A percentile compares a stretch with the other conserved stretches of the same genome.
Conservation (phyloP, 2,888 invertebrate genomes). For the Andrena dorsata region DNA sequence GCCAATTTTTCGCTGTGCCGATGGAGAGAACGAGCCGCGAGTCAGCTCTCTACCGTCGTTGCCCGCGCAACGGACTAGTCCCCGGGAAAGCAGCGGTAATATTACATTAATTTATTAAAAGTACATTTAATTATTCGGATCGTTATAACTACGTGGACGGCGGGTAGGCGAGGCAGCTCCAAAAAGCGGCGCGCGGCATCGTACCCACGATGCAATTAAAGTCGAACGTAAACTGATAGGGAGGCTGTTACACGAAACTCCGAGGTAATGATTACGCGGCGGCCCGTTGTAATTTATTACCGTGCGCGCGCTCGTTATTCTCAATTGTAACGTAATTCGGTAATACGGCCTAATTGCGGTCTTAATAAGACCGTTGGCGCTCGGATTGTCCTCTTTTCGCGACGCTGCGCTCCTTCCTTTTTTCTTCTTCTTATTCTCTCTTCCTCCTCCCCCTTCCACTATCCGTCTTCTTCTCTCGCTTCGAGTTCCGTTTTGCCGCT, state of each 20-base stretch:
- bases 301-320: constrained; percentile 71
- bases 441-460: not conserved
- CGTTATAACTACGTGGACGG: constrained; percentile 56
- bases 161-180: constrained; percentile 34
- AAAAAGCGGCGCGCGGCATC: constrained; percentile 53
- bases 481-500: not conserved
- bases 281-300: constrained; percentile 74
- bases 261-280: constrained; percentile 72
- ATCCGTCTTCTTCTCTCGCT: not conserved
- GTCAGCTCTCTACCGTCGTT: constrained; percentile 20
- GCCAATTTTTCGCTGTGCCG: not conserved
- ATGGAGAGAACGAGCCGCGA: not conserved
- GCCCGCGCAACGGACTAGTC: constrained; percentile 37
- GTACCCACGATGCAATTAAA: constrained; percentile 69
- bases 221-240: constrained; percentile 75
- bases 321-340: constrained; percentile 71
- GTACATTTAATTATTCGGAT: constrained; percentile 67
- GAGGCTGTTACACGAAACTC: constrained; percentile 73
- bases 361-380: constrained; percentile 62
- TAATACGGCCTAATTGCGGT: constrained; percentile 70
- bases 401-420: not conserved
- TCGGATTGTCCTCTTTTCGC: not conserved
- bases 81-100: constrained; percentile 34
- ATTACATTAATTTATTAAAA: constrained; percentile 66
- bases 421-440: not conserved